A percentile compares a stretch with the other conserved stretches of the same genome.
These are phyloP conservation scores for Vireo altiloquus DNA, from an alignment of 2,113 vertebrate genomes.

Conservation along the genomic window DNA sequence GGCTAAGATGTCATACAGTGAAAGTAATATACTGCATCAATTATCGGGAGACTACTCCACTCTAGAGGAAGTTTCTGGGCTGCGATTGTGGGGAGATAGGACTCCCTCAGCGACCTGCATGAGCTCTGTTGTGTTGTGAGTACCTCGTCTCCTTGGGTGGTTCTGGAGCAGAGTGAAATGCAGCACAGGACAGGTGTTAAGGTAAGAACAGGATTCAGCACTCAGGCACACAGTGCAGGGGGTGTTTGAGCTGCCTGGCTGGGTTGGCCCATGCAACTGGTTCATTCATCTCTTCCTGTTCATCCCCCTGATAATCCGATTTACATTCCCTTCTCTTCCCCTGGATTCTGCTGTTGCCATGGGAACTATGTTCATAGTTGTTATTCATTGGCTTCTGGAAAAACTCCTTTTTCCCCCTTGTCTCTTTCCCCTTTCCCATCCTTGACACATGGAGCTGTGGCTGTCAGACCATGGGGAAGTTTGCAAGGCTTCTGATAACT, in stretches of 20 bases:
- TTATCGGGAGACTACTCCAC: neutral
- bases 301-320: constrained; percentile 74
- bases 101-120: neutral
- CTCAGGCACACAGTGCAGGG: neutral
- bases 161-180: neutral
- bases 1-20: neutral
- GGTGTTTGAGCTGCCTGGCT: neutral
- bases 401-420: constrained; percentile 6
- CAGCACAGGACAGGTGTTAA: neutral
- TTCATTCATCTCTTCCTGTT: neutral
- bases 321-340: constrained; percentile 84
- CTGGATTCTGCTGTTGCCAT: constrained; percentile 89
- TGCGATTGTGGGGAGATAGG: neutral
- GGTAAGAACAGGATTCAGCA: neutral
- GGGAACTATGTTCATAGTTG: constrained; percentile 88
- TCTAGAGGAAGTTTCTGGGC: neutral
- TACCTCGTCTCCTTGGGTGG: fast-evolving
- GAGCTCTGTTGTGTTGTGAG: neutral
- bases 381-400: constrained; percentile 65
- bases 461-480: neutral
- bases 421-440: neutral
- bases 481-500: neutral
- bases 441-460: neutral
- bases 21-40: neutral
- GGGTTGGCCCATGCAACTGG: neutral